Base-by-base conservation (phyloP, 2,113 vertebrate species). In the Ranitomeya variabilis region DNA sequence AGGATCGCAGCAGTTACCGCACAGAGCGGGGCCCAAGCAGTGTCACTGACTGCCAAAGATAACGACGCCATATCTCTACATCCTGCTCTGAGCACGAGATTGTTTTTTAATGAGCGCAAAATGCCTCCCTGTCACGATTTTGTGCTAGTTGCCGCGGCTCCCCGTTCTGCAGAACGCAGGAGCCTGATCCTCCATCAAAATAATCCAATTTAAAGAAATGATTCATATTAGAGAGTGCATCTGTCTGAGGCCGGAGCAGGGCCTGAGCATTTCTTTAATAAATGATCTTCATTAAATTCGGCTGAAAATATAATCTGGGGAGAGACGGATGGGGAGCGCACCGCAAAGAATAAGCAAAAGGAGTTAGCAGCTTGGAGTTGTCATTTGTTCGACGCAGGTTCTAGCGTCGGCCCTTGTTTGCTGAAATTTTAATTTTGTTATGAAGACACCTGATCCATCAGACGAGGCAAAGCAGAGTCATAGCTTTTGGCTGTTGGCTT, bases 261-360 rank as follows among this genome's bases (percentile, higher is more conserved):
- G 92, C 90, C 92, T 87, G 89, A 91, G 92, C 93, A 92, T 93
- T 93, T 91, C 91, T 92, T 93, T 94, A 94, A 95, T 94, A 95
- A 95, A 95, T 95, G 93, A 85, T 57, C 71, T 93, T 95, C 94
- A 95, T 95, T 95, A 94, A 94, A 93, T 91, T 93, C 91, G 91
- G 91, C 92, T 93, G 93, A 93, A 94, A 94, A 93, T 92, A 93
- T 94, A 94, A 94, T 94, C 92, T 92, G 90, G 90, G 91, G 93
- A 94, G 94, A 93, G 87, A 76, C 21, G 80, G 71, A 78, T 45
- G 81, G 91, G 90, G 93, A 92, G 92, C 92, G 90, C 92, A 90
- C 91, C 92, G 91, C 92, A 93, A 91, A 92, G 94, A 93, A 94
- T 93, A 93, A 94, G 92, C 93, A 92, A 92, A 92, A 92, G 90